Percentiles rank a stretch among this genome's conserved stretches.
phyloP scores from a whole-genome alignment of 2,113 vertebrate genomes.

The Oceanodroma tethys region DNA sequence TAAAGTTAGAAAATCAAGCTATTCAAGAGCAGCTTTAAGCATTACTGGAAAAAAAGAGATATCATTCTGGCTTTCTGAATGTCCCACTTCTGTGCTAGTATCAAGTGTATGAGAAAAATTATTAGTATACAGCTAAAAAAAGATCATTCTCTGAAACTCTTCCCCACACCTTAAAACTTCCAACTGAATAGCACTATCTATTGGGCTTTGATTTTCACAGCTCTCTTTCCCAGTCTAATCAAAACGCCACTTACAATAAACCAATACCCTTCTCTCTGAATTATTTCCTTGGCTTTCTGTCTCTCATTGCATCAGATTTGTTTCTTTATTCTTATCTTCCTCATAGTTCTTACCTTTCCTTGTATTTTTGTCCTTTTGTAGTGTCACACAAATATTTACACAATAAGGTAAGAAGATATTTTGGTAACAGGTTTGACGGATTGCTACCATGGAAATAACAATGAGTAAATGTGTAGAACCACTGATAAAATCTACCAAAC shows the following conservation, averaged over 20 bases:
- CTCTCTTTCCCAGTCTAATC: not conserved
- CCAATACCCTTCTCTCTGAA: not conserved
- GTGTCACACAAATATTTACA: not conserved
- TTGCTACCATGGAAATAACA: not conserved
- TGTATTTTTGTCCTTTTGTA: not conserved
- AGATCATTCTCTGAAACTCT: not conserved
- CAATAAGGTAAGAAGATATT: not conserved
- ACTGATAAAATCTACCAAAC: not conserved
- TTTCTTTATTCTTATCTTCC: not conserved
- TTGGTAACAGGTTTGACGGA: not conserved
- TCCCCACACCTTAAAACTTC: not conserved
- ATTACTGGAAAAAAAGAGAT: not conserved
- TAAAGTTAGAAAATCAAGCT: not conserved
- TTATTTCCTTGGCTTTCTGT: not conserved
- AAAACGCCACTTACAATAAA: not conserved
- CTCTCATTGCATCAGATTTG: not conserved
- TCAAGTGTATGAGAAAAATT: not conserved
- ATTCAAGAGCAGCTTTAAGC: not conserved
- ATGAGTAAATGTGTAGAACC: not conserved
- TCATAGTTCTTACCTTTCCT: not conserved
- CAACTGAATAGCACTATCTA: not conserved
- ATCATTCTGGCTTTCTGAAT: not conserved
- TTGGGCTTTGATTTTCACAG: not conserved
- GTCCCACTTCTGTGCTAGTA: not conserved
- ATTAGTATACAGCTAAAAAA: not conserved